These are phyloP conservation scores for Drosophila austrosaltans DNA, from an alignment of 2,888 invertebrate genomes.

Conservation along the genomic window DNA sequence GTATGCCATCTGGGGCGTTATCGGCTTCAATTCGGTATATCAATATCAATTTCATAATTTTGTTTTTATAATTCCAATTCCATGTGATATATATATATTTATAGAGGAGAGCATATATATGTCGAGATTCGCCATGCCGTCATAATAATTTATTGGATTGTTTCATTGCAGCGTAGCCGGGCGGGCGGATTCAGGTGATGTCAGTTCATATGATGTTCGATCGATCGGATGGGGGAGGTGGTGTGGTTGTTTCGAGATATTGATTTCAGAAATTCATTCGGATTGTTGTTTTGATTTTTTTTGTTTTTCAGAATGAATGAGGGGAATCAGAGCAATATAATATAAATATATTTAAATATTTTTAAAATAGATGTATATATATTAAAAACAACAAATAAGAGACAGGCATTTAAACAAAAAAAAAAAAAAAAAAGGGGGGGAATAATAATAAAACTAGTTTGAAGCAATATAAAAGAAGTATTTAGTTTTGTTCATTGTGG, in stretches of 20 bases:
- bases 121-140: slow-evolving; percentile 55
- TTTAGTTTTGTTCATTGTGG: slow-evolving; percentile 38
- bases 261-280: slow-evolving; percentile 38
- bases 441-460: slow-evolving; percentile 10
- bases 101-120: slow-evolving; percentile 40
- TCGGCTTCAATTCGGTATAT: slow-evolving; percentile 58
- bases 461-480: slow-evolving; percentile 3
- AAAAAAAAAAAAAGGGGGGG: background rate
- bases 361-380: slow-evolving; percentile 17
- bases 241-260: slow-evolving; percentile 24
- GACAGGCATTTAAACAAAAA: slow-evolving; percentile 12
- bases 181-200: background rate
- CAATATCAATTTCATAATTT: slow-evolving; percentile 17
- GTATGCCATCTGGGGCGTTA: slow-evolving; percentile 93
- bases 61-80: slow-evolving; percentile 29
- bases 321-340: slow-evolving; percentile 53
- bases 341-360: slow-evolving; percentile 15
- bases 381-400: slow-evolving; percentile 55
- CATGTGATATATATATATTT: slow-evolving; percentile 16
- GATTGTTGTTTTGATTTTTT: slow-evolving; percentile 30
- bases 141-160: slow-evolving; percentile 54
- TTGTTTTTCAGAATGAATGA: slow-evolving; percentile 32
- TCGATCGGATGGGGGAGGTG: slow-evolving; percentile 10
- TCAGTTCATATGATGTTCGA: slow-evolving; percentile 11
- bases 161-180: slow-evolving; percentile 19